Percentiles rank a stretch among this genome's conserved stretches.
Conservation (phyloP, 1,140 invertebrate species). For the Drosophila bocki region DNA sequence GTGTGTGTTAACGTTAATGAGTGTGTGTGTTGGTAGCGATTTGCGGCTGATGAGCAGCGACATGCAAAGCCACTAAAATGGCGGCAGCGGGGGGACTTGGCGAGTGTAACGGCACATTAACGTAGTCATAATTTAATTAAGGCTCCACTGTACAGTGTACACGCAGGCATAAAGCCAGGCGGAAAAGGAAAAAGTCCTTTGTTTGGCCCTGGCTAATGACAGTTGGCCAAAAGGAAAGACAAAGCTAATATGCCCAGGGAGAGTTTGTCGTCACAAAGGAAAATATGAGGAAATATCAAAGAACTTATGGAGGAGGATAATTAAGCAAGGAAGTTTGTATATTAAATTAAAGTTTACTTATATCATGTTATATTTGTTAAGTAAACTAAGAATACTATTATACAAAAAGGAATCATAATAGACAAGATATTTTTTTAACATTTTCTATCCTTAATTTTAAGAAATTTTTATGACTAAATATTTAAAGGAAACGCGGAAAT, state of each 20-base stretch:
- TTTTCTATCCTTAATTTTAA: background rate
- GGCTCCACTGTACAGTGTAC: conserved; percentile 37
- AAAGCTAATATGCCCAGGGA: conserved; percentile 31
- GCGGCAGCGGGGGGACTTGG: background rate
- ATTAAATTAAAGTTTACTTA: background rate
- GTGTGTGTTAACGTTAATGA: conserved; percentile 20
- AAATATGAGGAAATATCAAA: background rate
- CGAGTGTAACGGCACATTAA: conserved; percentile 75
- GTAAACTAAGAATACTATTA: background rate
- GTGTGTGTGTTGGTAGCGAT: conserved; percentile 46
- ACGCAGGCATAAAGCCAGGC: background rate
- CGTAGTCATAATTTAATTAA: conserved; percentile 82
- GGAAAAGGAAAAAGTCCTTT: conserved; percentile 19
- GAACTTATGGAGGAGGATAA: background rate
- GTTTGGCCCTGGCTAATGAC: conserved; percentile 38
- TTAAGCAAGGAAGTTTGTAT: background rate
- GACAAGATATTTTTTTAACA: background rate
- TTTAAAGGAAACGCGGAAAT: conserved; percentile 13
- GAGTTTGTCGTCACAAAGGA: background rate
- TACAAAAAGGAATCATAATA: background rate
- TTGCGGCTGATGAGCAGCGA: conserved; percentile 71
- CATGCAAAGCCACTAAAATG: conserved; percentile 68
- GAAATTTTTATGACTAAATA: background rate
- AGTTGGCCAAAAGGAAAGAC: conserved; percentile 9
- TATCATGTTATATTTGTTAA: background rate